These are phyloP conservation scores for Eidolon dupreanum DNA, from an alignment of 2,797 vertebrate species.

Conservation along the genomic window DNA sequence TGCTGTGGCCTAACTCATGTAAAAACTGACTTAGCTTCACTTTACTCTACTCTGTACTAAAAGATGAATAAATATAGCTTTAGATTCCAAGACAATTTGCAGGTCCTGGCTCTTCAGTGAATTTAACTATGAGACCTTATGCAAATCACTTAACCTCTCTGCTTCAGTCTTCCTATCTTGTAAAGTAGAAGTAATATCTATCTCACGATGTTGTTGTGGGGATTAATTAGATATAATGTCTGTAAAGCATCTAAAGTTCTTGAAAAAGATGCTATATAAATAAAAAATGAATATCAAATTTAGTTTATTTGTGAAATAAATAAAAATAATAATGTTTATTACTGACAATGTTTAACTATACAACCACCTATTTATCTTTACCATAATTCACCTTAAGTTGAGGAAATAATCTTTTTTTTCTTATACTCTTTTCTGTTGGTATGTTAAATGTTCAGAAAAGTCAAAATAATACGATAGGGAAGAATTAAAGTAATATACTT, in stretches of 20 bases:
- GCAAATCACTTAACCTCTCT: too few species aligned
- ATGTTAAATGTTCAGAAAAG: slow-evolving; percentile 51
- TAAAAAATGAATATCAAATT: too few species aligned
- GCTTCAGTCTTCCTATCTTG: too few species aligned
- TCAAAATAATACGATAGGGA: slow-evolving; percentile 47
- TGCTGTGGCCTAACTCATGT: slow-evolving; percentile 31
- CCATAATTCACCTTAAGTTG: background rate
- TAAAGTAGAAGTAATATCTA: too few species aligned
- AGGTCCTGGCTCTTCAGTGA: too few species aligned
- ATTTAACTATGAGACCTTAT: too few species aligned
- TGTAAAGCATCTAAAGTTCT: too few species aligned
- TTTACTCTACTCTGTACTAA: slow-evolving; percentile 36
- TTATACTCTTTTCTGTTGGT: background rate
- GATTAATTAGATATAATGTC: too few species aligned
- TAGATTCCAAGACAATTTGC: slow-evolving; percentile 26
- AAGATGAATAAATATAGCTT: slow-evolving; percentile 52
- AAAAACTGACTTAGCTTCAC: background rate
- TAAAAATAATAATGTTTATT: too few species aligned
- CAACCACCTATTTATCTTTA: background rate
- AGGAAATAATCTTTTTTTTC: background rate
- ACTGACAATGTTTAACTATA: background rate
- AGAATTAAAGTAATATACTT: slow-evolving; percentile 72
- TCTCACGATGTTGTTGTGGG: too few species aligned
- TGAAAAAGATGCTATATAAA: too few species aligned
- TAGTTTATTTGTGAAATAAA: too few species aligned